Evolutionary conservation across 2,888 invertebrate species (phyloP).

Genomic region (Perizoma flavofasciatum): DNA sequence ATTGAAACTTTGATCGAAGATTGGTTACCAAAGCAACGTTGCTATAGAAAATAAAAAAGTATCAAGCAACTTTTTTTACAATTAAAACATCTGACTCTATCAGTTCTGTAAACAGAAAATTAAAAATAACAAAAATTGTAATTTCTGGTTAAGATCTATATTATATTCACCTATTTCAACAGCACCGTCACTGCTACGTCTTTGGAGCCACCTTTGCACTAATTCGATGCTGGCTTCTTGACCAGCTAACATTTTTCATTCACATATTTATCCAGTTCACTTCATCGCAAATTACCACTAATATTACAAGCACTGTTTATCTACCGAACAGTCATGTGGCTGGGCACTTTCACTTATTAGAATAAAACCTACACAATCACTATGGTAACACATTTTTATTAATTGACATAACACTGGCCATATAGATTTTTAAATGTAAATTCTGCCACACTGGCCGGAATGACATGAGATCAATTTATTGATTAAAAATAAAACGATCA

Average conservation of each 20-base stretch:
- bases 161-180: conserved; percentile 59
- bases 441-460: conserved; percentile 42
- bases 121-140: too few relatives aligned
- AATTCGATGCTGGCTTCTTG: conserved; percentile 77
- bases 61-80: too few relatives aligned
- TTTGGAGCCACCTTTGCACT: conserved; percentile 75
- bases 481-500: conserved; percentile 44
- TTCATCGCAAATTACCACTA: conserved; percentile 41
- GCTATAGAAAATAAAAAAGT: too few relatives aligned
- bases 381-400: not conserved
- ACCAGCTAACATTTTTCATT: conserved; percentile 75
- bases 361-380: conserved; percentile 12
- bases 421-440: not conserved
- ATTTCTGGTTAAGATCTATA: too few relatives aligned
- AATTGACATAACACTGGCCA: conserved; percentile 13
- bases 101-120: not conserved
- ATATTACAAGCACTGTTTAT: conserved; percentile 27
- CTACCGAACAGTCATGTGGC: conserved; percentile 29
- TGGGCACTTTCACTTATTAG: conserved; percentile 36
- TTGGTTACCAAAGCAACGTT: too few relatives aligned
- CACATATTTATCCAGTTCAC: conserved; percentile 56
- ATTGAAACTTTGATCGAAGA: too few relatives aligned
- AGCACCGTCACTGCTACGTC: conserved; percentile 67
- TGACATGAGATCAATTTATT: conserved; percentile 33
- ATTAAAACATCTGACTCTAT: too few relatives aligned